These are phyloP conservation scores for Caenorhabditis drosophilae DNA, from an alignment of 2,888 invertebrate genomes.

Conservation along the genomic window DNA sequence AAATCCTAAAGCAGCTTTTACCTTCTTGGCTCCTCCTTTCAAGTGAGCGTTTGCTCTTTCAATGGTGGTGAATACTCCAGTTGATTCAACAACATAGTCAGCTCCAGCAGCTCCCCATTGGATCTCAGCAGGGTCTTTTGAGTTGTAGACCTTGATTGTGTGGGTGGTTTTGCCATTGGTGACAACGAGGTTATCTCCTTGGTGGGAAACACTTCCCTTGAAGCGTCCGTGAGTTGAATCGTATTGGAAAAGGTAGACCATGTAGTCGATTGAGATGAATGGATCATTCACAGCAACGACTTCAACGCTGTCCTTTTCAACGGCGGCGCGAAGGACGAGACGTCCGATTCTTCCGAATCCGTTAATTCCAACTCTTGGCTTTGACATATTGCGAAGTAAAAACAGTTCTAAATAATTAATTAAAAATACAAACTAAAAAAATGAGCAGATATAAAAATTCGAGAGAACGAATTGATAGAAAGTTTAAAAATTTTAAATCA, in stretches of 20 bases:
- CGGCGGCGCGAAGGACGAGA: slow-evolving; percentile 84
- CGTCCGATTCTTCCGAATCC: slow-evolving; percentile 93
- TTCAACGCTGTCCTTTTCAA: slow-evolving; percentile 78
- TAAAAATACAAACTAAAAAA: slow-evolving; percentile 4
- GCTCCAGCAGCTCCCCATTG: slow-evolving; percentile 89
- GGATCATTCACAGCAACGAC: slow-evolving; percentile 89
- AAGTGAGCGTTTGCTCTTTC: slow-evolving; percentile 86
- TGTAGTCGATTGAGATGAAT: slow-evolving; percentile 92
- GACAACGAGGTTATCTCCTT: slow-evolving; percentile 81
- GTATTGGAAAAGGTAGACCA: slow-evolving; percentile 79
- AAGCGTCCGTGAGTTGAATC: slow-evolving; percentile 96
- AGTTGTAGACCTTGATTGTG: slow-evolving; percentile 76
- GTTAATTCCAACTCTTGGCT: slow-evolving; percentile 80
- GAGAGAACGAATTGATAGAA: slow-evolving; percentile 9
- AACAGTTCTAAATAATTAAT: not conserved
- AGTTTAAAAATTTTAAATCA: not conserved
- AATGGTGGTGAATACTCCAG: slow-evolving; percentile 93
- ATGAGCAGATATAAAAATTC: not conserved
- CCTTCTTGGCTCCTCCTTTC: slow-evolving; percentile 70
- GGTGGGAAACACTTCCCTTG: slow-evolving; percentile 83
- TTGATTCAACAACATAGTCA: slow-evolving; percentile 94
- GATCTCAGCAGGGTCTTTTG: slow-evolving; percentile 76
- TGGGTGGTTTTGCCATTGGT: slow-evolving; percentile 74
- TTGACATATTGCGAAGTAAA: slow-evolving; percentile 6
- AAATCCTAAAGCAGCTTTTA: not conserved